A percentile compares a stretch with the other conserved stretches of the same genome.
These are phyloP conservation scores for Aix galericulata DNA, from an alignment of 2,113 vertebrate species.

Conservation along the genomic window DNA sequence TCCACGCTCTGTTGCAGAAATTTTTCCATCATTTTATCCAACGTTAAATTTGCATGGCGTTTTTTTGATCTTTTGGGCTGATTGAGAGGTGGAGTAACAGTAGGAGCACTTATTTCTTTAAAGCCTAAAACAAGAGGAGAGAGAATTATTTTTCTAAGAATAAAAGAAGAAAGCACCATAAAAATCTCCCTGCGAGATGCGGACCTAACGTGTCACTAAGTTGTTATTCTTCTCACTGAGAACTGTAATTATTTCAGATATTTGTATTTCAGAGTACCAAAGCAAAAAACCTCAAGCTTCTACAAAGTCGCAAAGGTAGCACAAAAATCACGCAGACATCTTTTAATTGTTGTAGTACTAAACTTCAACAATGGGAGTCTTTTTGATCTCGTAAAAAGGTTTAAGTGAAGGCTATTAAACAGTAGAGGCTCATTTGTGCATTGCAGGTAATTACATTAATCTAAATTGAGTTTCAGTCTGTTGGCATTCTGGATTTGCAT, in stretches of 20 bases:
- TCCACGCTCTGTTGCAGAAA: conserved; percentile 90
- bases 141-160: conserved; percentile 4
- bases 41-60: conserved; percentile 78
- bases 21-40: conserved; percentile 91
- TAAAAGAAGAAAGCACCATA: not conserved
- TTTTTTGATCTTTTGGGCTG: conserved; percentile 82
- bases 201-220: not conserved
- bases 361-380: conserved; percentile 45
- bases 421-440: conserved; percentile 44
- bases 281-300: not conserved
- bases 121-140: conserved; percentile 62
- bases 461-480: conserved; percentile 59
- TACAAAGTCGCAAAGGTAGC: not conserved
- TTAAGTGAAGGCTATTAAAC: conserved; percentile 55
- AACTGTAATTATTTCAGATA: not conserved
- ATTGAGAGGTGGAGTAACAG: conserved; percentile 71
- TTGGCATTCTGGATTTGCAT: conserved; percentile 26
- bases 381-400: conserved; percentile 50
- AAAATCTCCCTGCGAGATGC: not conserved
- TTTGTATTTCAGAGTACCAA: not conserved
- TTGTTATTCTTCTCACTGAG: not conserved
- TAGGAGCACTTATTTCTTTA: conserved; percentile 70
- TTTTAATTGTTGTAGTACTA: conserved; percentile 31
- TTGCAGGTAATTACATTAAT: conserved; percentile 65
- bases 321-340: not conserved